Evolutionary conservation across 2,113 vertebrate species (phyloP).

Genomic region (Seriola dumerili): DNA sequence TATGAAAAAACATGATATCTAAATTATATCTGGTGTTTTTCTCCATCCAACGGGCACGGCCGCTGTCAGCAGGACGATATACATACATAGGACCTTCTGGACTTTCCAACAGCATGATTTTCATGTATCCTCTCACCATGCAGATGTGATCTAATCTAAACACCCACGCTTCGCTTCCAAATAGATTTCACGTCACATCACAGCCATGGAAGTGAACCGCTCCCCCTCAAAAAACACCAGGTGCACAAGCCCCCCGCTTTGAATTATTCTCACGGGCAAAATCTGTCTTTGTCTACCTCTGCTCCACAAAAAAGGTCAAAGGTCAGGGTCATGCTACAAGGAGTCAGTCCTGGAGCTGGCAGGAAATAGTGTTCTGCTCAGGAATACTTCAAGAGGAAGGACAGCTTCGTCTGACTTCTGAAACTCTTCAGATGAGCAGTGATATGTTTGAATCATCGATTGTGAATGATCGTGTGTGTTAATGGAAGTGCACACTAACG

Average conservation of each 20-base stretch:
- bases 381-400: neutral
- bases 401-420: neutral
- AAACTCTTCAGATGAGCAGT: neutral
- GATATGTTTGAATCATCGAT: neutral
- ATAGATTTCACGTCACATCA: neutral
- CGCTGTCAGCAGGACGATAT: neutral
- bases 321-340: conserved; percentile 20
- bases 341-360: neutral
- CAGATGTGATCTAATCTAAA: neutral
- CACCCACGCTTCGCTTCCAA: neutral
- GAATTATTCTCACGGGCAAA: neutral
- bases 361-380: neutral
- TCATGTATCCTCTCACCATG: neutral
- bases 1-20: neutral
- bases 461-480: neutral
- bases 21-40: neutral
- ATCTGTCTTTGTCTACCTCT: neutral
- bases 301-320: conserved; percentile 29
- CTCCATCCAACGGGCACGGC: neutral
- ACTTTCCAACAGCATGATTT: neutral
- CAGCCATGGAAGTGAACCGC: conserved; percentile 1
- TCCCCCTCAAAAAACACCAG: conserved; percentile 16
- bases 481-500: neutral
- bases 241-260: neutral
- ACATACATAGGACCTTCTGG: neutral